These are phyloP conservation scores for Arizona elegans DNA, from an alignment of 2,113 vertebrate genomes.

Conservation along the genomic window DNA sequence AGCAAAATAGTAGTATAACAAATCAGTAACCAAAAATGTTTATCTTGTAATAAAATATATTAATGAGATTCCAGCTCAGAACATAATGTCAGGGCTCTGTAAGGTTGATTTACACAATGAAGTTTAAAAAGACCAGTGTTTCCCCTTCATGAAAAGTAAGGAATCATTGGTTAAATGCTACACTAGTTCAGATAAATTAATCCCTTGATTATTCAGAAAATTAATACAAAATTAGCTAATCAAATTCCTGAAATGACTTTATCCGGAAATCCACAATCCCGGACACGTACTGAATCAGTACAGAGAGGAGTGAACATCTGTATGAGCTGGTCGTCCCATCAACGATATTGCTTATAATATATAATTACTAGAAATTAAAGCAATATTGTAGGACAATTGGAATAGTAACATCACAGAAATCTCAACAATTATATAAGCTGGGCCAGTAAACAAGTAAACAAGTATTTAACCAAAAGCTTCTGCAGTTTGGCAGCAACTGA, in stretches of 20 bases:
- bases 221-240: background rate
- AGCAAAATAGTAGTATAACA: constrained; percentile 1
- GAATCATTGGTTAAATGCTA: background rate
- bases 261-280: background rate
- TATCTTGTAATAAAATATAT: background rate
- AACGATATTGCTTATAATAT: background rate
- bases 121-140: background rate
- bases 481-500: background rate
- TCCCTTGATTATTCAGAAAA: background rate
- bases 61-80: background rate
- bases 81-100: background rate
- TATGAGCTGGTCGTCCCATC: background rate
- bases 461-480: background rate
- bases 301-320: too few relatives aligned
- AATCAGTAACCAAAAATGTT: background rate
- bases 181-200: background rate
- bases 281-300: background rate
- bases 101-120: background rate
- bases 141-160: background rate
- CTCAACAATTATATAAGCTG: background rate
- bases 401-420: background rate
- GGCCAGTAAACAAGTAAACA: background rate
- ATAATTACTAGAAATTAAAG: background rate
- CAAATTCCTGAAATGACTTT: background rate
- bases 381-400: background rate